phyloP scores from a whole-genome alignment of 2,113 vertebrate genomes.

The Dicrurus megarhynchus region DNA sequence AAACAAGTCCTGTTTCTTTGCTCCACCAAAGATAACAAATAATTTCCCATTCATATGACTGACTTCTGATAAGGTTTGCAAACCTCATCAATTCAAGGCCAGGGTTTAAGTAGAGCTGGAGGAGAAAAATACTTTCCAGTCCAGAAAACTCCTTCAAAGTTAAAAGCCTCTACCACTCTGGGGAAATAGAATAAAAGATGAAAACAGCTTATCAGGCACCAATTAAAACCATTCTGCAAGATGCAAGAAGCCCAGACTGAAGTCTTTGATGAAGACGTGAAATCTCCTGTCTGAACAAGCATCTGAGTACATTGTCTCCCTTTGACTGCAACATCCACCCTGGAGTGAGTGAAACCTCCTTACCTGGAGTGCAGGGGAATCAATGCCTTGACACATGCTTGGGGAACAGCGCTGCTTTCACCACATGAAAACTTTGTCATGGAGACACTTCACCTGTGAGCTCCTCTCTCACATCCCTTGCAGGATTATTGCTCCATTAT shows the following conservation, averaged over 20 bases:
- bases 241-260: neutral
- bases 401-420: neutral
- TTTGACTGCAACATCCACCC: neutral
- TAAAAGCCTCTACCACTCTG: neutral
- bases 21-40: neutral
- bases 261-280: neutral
- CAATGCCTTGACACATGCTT: neutral
- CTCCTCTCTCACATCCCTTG: neutral
- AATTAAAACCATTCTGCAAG: neutral
- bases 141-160: neutral
- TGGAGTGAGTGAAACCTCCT: neutral
- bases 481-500: neutral
- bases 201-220: neutral
- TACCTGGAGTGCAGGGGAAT: neutral
- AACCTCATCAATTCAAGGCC: neutral
- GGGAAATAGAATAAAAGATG: neutral
- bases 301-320: neutral
- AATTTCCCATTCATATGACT: neutral
- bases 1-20: neutral
- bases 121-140: neutral
- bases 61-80: neutral
- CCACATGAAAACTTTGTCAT: neutral
- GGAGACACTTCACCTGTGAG: neutral
- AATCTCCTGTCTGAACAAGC: neutral
- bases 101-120: neutral